These are phyloP conservation scores for Rhingia rostrata DNA, from an alignment of 2,888 invertebrate genomes.

Conservation along the genomic window DNA sequence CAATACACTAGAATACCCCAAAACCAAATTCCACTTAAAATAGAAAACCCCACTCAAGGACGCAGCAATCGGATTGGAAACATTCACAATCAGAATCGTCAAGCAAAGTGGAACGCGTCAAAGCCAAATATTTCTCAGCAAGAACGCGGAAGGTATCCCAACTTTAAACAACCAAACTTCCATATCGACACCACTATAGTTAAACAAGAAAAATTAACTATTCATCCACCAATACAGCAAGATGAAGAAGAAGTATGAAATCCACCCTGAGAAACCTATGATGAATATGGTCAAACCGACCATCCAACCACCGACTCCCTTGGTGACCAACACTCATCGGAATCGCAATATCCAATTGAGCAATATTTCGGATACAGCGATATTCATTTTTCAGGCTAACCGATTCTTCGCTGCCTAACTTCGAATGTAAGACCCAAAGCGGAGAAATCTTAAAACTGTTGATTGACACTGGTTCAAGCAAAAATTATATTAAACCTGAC, in stretches of 20 bases:
- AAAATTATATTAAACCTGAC: too few species aligned
- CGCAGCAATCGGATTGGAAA: conserved; percentile 16
- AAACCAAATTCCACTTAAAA: conserved; percentile 2
- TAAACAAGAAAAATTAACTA: not conserved
- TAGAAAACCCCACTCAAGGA: conserved; percentile 1
- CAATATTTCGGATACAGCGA: not conserved
- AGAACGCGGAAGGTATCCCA: too few species aligned
- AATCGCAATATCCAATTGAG: not conserved
- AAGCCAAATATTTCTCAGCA: not conserved
- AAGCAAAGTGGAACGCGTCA: not conserved
- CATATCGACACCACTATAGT: not conserved
- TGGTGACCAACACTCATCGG: not conserved
- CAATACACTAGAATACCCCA: not conserved
- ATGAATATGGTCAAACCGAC: not conserved
- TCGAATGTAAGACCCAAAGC: too few species aligned
- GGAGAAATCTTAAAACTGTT: too few species aligned
- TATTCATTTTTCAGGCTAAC: too few species aligned
- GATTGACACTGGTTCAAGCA: not conserved
- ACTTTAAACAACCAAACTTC: too few species aligned
- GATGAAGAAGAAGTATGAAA: too few species aligned
- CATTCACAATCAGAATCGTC: conserved; percentile 5
- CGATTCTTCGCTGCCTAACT: too few species aligned
- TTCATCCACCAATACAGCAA: not conserved
- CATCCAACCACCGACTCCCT: not conserved
- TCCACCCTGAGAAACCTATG: too few species aligned